A percentile compares a stretch with the other conserved stretches of the same genome.
Conservation (phyloP, 2,888 invertebrate species). For the Tipula unca region DNA sequence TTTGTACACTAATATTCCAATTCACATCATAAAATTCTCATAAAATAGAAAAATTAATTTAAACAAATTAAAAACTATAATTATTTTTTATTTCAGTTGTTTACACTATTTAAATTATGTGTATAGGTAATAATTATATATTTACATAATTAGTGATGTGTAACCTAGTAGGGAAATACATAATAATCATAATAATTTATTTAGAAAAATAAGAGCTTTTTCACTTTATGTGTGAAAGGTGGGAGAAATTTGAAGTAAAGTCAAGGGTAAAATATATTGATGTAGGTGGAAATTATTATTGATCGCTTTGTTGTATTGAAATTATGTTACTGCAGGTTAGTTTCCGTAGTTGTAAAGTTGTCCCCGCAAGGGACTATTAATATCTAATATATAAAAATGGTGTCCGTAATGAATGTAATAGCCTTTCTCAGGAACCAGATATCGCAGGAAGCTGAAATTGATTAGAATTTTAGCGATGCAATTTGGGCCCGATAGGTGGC, state of each 20-base stretch:
- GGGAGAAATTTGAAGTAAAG: neutral
- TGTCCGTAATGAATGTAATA: no score
- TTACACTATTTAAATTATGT: neutral
- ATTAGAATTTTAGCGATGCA: no score
- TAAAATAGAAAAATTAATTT: neutral
- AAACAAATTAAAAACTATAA: neutral
- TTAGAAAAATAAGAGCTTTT: neutral
- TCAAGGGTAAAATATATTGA: neutral
- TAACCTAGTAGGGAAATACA: neutral
- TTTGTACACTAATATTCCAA: neutral
- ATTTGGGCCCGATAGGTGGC: no score
- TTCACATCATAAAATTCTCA: neutral
- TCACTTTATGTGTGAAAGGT: neutral
- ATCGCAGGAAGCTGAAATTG: no score
- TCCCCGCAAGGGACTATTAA: no score
- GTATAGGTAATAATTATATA: neutral
- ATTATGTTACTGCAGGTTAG: no score
- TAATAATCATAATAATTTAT: neutral
- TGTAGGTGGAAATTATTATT: neutral
- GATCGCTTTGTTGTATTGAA: no score
- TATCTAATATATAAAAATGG: no score
- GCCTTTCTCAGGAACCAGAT: no score
- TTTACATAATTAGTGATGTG: neutral
- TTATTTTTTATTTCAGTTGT: neutral
- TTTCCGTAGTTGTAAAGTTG: no score